phyloP scores from a whole-genome alignment of 2,797 vertebrate species.

The Xiphophorus birchmanni region DNA sequence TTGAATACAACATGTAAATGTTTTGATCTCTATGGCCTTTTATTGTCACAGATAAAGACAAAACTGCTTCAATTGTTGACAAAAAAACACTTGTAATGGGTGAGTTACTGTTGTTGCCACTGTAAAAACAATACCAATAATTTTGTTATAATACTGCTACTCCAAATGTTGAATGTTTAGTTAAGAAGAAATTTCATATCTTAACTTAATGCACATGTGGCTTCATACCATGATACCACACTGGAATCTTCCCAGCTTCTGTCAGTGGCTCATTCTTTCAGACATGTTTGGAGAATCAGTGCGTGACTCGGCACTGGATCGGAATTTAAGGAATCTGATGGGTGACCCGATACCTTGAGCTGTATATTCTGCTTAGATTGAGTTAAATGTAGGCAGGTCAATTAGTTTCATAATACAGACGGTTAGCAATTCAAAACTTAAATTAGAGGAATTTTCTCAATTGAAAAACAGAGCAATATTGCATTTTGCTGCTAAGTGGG shows the following conservation, averaged over 20 bases:
- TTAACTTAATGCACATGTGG: not conserved
- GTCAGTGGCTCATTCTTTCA: not conserved
- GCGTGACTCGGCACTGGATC: not conserved
- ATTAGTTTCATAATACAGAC: not conserved
- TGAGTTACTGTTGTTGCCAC: no score
- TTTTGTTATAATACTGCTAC: no score
- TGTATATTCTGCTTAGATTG: not conserved
- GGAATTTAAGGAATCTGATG: not conserved
- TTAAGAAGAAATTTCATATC: not conserved
- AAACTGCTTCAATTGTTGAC: no score
- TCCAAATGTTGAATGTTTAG: no score
- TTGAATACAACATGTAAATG: not conserved
- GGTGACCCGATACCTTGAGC: not conserved
- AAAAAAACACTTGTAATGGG: no score
- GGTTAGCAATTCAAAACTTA: not conserved
- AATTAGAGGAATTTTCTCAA: no score
- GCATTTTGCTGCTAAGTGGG: not conserved
- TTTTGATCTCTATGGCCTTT: not conserved
- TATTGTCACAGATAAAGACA: no score
- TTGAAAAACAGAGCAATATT: not conserved
- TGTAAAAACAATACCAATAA: no score
- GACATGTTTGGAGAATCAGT: not conserved
- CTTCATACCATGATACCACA: not conserved
- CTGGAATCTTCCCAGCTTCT: not conserved
- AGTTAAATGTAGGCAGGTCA: not conserved